A percentile compares a stretch with the other conserved stretches of the same genome.
phyloP scores from a whole-genome alignment of 2,113 vertebrate species.

The Lanius collurio region DNA sequence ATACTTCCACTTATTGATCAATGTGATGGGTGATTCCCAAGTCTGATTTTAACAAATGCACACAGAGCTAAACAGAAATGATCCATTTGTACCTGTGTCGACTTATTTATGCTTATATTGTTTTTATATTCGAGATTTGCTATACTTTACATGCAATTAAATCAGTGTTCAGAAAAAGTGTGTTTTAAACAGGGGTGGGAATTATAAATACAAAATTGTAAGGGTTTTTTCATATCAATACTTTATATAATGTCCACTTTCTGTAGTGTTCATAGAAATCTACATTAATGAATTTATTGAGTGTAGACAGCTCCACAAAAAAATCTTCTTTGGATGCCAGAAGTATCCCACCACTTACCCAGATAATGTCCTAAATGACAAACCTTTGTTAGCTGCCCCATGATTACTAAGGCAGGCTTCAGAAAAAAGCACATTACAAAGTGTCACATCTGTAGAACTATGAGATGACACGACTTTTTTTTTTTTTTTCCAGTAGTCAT shows the following conservation, averaged over 20 bases:
- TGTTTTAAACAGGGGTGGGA: neutral
- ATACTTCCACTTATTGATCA: neutral
- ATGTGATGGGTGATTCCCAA: rapidly evolving
- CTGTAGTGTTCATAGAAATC: neutral
- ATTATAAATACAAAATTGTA: neutral
- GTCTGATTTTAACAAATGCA: neutral
- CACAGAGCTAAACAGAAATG: neutral
- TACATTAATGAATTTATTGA: neutral
- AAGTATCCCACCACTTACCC: neutral
- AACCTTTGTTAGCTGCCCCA: neutral
- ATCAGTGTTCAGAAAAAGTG: neutral
- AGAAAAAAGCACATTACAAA: neutral
- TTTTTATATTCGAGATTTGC: neutral
- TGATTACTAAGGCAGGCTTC: neutral
- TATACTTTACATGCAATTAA: neutral
- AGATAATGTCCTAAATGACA: neutral
- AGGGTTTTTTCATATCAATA: neutral
- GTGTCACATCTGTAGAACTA: neutral
- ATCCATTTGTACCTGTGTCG: neutral
- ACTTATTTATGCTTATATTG: neutral
- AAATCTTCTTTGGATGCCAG: neutral
- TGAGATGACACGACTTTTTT: neutral
- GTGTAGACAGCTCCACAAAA: neutral
- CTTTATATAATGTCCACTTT: neutral
- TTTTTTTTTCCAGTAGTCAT: neutral